Percentiles rank a stretch among this genome's conserved stretches.
These are phyloP conservation scores for Camponotus fellah DNA, from an alignment of 2,888 invertebrate species.

Conservation along the genomic window DNA sequence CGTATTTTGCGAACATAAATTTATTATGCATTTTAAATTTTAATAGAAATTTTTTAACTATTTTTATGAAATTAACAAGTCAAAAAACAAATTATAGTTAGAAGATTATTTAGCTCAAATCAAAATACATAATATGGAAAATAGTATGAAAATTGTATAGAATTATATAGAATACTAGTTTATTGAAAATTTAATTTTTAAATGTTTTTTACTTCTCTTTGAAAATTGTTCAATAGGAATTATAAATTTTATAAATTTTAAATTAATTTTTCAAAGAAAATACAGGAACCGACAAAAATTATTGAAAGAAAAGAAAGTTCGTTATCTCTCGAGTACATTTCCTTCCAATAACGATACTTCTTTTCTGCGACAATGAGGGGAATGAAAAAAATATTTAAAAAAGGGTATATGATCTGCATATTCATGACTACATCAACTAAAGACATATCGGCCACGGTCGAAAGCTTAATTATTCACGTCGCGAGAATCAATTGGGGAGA, in stretches of 20 bases:
- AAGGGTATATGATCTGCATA: constrained; percentile 68
- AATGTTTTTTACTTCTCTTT: not conserved
- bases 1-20: not conserved
- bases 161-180: constrained; percentile 7
- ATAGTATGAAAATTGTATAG: not conserved
- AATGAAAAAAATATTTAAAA: constrained; percentile 63
- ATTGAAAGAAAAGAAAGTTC: constrained; percentile 21
- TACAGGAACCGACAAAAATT: constrained; percentile 5
- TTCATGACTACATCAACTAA: constrained; percentile 74
- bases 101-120: not conserved
- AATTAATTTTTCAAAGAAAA: not conserved
- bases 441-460: constrained; percentile 69
- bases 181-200: not conserved
- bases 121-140: not conserved
- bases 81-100: not conserved
- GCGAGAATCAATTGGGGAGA: constrained; percentile 62
- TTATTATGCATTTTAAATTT: not conserved
- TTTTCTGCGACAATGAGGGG: constrained; percentile 26
- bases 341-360: constrained; percentile 29
- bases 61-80: not conserved
- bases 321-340: constrained; percentile 42
- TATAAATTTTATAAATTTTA: constrained; percentile 7
- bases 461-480: constrained; percentile 76
- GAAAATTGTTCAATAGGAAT: not conserved
- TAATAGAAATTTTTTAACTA: not conserved